These are phyloP conservation scores for Xerus inauris DNA, from an alignment of 2,113 vertebrate species.

Conservation along the genomic window DNA sequence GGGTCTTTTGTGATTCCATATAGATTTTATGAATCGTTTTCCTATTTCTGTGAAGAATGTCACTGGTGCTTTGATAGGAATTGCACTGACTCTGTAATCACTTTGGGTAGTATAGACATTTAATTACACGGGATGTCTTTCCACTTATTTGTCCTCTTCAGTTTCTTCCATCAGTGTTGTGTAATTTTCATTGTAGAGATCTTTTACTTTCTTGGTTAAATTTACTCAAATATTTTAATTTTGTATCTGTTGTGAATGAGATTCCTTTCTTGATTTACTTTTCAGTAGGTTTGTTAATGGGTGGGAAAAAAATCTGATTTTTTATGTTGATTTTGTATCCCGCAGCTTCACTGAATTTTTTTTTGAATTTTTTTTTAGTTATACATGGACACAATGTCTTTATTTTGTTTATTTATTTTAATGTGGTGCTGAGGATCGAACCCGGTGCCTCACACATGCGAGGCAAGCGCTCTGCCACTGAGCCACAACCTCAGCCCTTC, in stretches of 20 bases:
- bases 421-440: no score
- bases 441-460: no score
- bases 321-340: not conserved
- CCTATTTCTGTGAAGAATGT: no score
- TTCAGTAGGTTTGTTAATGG: not conserved
- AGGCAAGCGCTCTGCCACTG: no score
- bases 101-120: not conserved
- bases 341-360: not conserved
- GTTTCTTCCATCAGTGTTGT: not conserved
- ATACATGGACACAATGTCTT: no score
- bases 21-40: not conserved
- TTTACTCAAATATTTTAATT: not conserved
- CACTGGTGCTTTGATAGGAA: not conserved
- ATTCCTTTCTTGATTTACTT: not conserved
- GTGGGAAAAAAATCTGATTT: not conserved
- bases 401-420: no score
- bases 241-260: not conserved
- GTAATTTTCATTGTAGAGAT: not conserved
- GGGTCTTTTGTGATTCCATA: not conserved
- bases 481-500: no score
- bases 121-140: not conserved
- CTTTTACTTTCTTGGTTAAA: not conserved
- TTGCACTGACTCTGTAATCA: not conserved
- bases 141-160: not conserved
- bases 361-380: no score